These are phyloP conservation scores for Nestor notabilis DNA, from an alignment of 2,113 vertebrate species.

Conservation along the genomic window DNA sequence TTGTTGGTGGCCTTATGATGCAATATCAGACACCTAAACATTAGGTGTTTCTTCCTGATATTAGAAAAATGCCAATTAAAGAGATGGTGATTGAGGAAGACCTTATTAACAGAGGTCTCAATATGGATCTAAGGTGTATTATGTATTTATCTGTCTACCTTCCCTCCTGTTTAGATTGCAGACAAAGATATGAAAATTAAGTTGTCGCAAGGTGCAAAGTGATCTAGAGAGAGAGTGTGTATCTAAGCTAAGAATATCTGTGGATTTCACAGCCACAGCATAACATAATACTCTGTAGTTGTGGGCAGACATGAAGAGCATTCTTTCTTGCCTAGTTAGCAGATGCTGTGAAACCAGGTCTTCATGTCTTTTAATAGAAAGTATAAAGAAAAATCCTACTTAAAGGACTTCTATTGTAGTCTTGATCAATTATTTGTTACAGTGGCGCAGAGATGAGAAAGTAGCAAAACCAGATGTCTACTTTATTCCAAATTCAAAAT, in stretches of 20 bases:
- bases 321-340: not conserved
- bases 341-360: not conserved
- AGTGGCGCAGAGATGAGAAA: not conserved
- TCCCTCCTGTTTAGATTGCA: not conserved
- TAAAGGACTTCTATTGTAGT: not conserved
- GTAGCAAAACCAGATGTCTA: not conserved
- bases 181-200: not conserved
- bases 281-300: not conserved
- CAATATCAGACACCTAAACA: not conserved
- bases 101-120: not conserved
- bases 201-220: not conserved
- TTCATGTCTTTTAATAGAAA: not conserved
- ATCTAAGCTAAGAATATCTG: not conserved
- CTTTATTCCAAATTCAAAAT: not conserved
- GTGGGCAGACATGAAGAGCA: not conserved
- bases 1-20: not conserved
- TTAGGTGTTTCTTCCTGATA: not conserved
- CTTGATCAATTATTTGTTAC: not conserved
- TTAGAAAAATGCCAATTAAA: slow-evolving; percentile 20
- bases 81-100: not conserved
- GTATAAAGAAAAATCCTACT: not conserved
- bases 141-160: not conserved
- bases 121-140: not conserved
- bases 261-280: not conserved
- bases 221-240: not conserved